phyloP scores from a whole-genome alignment of 1,140 invertebrate genomes.

The Caenorhabditis elegans region DNA sequence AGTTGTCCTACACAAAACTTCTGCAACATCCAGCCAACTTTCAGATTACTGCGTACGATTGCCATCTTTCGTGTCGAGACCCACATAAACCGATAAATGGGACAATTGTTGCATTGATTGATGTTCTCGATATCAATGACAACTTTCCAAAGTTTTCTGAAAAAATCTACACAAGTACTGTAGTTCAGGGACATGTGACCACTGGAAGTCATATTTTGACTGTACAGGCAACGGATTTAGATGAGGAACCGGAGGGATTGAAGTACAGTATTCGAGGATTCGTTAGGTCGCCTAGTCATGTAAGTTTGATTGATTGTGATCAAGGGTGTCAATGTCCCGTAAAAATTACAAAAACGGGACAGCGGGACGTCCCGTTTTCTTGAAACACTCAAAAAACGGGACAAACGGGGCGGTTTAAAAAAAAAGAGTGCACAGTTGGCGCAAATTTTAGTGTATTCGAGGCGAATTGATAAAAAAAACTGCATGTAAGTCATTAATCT shows the following conservation, averaged over 20 bases:
- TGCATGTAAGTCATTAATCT: too few species aligned
- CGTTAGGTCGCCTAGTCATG: not conserved
- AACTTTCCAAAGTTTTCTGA: constrained; percentile 43
- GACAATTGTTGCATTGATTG: constrained; percentile 23
- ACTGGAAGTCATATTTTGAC: constrained; percentile 37
- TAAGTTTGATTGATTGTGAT: not conserved
- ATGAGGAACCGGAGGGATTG: constrained; percentile 39
- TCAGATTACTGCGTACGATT: constrained; percentile 42
- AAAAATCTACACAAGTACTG: constrained; percentile 31
- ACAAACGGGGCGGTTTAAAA: too few species aligned
- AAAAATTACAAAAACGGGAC: not conserved
- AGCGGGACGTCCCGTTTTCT: too few species aligned
- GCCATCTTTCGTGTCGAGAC: constrained; percentile 41
- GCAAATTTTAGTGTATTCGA: too few species aligned
- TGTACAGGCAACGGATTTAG: constrained; percentile 33
- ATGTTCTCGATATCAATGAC: constrained; percentile 40
- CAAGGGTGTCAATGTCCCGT: not conserved
- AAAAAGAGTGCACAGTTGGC: too few species aligned
- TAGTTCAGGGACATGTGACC: constrained; percentile 40
- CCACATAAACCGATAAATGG: constrained; percentile 35
- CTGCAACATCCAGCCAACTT: not conserved
- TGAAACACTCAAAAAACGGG: too few species aligned
- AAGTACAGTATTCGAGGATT: constrained; percentile 36
- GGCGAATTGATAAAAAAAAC: too few species aligned
- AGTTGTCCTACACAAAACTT: not conserved